phyloP scores from a whole-genome alignment of 2,113 vertebrate species.

The Donacobius atricapilla region DNA sequence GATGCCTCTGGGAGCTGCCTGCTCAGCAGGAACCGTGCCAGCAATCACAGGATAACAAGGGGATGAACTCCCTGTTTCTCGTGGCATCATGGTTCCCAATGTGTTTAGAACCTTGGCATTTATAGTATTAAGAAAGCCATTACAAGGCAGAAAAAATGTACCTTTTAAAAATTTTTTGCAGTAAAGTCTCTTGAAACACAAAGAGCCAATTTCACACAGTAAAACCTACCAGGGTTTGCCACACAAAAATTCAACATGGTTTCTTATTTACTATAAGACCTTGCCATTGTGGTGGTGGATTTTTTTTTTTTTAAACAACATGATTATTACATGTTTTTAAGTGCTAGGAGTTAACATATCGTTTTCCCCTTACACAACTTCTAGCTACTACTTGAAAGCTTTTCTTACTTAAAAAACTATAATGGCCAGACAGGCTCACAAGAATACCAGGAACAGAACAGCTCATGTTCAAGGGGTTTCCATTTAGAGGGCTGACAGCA shows the following conservation, averaged over 20 bases:
- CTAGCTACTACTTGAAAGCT: neutral
- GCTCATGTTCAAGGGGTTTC: neutral
- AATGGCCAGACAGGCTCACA: neutral
- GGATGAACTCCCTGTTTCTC: neutral
- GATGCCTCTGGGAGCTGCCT: neutral
- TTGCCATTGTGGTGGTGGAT: neutral
- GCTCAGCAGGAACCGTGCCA: neutral
- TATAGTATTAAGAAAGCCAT: neutral
- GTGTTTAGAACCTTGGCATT: neutral
- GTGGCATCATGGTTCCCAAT: neutral
- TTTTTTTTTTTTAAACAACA: neutral
- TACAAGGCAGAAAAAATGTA: neutral
- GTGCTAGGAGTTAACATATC: neutral
- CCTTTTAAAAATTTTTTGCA: neutral
- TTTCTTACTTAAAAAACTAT: neutral
- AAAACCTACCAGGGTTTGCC: neutral
- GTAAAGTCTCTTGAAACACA: neutral
- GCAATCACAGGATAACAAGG: neutral
- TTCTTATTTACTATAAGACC: neutral
- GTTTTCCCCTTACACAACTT: neutral
- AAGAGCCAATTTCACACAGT: neutral
- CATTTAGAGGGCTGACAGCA: neutral
- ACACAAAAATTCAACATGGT: neutral
- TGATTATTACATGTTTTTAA: neutral
- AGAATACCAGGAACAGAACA: neutral